Percentiles rank a stretch among this genome's conserved stretches.
Conservation (phyloP, 2,797 vertebrate genomes). For the Semotilus atromaculatus region DNA sequence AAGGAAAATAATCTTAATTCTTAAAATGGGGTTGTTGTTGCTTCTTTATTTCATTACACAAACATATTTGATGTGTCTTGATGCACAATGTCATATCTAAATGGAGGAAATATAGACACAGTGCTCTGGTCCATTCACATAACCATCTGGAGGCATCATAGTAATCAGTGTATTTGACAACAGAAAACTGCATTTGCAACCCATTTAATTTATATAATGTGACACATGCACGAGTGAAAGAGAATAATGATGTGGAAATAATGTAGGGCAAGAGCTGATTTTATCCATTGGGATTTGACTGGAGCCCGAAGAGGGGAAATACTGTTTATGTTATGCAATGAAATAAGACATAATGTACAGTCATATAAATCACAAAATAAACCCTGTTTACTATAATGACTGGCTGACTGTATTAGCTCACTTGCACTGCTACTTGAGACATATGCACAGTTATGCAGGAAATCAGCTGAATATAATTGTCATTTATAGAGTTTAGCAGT, state of each 20-base stretch:
- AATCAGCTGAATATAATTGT: not conserved
- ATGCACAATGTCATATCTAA: not conserved
- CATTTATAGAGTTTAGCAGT: not conserved
- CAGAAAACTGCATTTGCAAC: not conserved
- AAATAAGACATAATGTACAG: not conserved
- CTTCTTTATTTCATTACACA: not conserved
- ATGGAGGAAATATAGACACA: not conserved
- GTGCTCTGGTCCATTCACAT: not conserved
- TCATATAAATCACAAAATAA: not conserved
- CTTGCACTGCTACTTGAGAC: not conserved
- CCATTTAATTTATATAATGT: not conserved
- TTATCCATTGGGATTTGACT: not conserved
- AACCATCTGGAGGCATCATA: not conserved
- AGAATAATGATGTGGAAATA: not conserved
- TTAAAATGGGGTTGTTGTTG: not conserved
- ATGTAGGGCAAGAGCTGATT: slow-evolving; percentile 20
- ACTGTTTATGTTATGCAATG: not conserved
- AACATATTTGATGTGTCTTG: not conserved
- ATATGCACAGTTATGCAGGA: not conserved
- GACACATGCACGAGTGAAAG: not conserved
- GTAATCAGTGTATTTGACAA: not conserved
- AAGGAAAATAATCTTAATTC: not conserved
- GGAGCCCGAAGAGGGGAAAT: not conserved
- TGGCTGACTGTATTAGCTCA: not conserved
- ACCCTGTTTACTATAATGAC: not conserved